Evolutionary conservation across 2,888 invertebrate species (phyloP).

Genomic region (Coremacera marginata): DNA sequence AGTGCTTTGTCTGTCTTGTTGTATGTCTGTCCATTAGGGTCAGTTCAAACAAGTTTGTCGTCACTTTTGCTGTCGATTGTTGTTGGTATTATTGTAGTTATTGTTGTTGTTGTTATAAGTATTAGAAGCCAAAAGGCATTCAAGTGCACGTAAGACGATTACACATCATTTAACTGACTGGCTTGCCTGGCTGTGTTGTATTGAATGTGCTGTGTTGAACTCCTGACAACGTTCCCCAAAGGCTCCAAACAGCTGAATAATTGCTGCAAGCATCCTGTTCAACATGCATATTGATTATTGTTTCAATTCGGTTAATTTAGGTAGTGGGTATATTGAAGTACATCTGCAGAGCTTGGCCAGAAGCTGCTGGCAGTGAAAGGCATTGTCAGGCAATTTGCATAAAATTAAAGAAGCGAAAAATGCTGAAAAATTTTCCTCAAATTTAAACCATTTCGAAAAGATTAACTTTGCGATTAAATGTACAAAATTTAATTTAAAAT

Average conservation of each 20-base stretch:
- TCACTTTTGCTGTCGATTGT: slow-evolving; percentile 42
- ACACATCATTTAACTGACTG: slow-evolving; percentile 67
- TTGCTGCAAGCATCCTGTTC: slow-evolving; percentile 23
- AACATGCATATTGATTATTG: slow-evolving; percentile 61
- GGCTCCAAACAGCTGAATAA: slow-evolving; percentile 16
- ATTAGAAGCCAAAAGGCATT: slow-evolving; percentile 67
- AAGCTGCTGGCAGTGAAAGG: too few species aligned
- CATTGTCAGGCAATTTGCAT: too few species aligned
- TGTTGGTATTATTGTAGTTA: slow-evolving; percentile 24
- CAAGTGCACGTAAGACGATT: slow-evolving; percentile 67
- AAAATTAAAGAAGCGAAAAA: too few species aligned
- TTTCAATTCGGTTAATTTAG: slow-evolving; percentile 46
- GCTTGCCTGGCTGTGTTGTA: slow-evolving; percentile 43
- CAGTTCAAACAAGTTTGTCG: slow-evolving; percentile 61
- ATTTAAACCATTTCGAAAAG: too few species aligned
- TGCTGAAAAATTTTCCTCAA: too few species aligned
- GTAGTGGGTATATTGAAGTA: too few species aligned
- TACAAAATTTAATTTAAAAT: too few species aligned
- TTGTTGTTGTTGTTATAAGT: slow-evolving; percentile 41
- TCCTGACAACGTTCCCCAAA: background rate
- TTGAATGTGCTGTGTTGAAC: background rate
- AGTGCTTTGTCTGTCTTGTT: slow-evolving; percentile 6
- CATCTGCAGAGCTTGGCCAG: background rate
- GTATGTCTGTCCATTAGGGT: slow-evolving; percentile 54
- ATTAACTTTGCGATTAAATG: too few species aligned